These are phyloP conservation scores for Lacerta agilis DNA, from an alignment of 2,797 vertebrate genomes.

Conservation along the genomic window DNA sequence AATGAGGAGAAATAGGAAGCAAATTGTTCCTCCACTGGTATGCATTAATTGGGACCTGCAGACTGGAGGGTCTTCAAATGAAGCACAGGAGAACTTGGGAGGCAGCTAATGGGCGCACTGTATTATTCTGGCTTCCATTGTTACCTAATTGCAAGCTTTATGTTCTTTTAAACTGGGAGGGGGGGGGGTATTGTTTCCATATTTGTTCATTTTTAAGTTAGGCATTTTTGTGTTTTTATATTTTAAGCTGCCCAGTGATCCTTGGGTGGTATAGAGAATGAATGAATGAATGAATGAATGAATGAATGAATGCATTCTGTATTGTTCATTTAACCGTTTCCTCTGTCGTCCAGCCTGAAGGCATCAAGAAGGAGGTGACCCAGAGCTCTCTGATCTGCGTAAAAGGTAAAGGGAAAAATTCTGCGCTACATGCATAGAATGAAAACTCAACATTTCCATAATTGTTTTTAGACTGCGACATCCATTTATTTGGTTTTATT, in stretches of 20 bases:
- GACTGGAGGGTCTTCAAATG: not conserved
- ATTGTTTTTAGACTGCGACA: not conserved
- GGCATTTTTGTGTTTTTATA: too few relatives aligned
- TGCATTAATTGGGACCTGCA: not conserved
- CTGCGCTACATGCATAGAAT: constrained; percentile 9
- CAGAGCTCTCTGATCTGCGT: constrained; percentile 74
- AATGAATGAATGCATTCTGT: too few relatives aligned
- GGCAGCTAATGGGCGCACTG: not conserved
- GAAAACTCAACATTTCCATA: not conserved
- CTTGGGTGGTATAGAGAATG: too few relatives aligned
- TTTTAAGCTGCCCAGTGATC: too few relatives aligned
- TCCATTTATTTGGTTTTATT: not conserved
- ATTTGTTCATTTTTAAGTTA: too few relatives aligned
- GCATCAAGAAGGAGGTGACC: constrained; percentile 75
- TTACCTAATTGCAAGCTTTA: too few relatives aligned
- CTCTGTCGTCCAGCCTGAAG: constrained; percentile 73
- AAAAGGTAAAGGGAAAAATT: constrained; percentile 68
- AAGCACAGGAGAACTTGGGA: not conserved
- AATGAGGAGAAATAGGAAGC: not conserved
- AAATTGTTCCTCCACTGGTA: not conserved
- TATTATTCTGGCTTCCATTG: too few relatives aligned
- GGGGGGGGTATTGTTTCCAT: too few relatives aligned
- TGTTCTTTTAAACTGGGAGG: too few relatives aligned
- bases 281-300: too few relatives aligned
- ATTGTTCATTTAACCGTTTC: constrained; percentile 30